Conservation (phyloP, 2,797 vertebrate genomes). For the Alfaro cultratus region DNA sequence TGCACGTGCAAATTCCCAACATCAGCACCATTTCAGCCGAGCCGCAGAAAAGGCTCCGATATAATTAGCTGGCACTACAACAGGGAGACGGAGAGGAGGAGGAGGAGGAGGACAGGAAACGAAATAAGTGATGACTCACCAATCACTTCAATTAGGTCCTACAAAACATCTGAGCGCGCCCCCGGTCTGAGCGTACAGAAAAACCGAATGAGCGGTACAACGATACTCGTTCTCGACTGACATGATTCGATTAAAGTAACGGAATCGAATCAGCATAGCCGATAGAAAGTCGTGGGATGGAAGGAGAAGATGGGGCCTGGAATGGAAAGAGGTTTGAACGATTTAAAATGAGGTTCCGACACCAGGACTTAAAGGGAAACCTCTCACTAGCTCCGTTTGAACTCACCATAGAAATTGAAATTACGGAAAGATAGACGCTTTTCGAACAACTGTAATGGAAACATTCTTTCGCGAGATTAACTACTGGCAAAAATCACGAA, state of each 20-base stretch:
- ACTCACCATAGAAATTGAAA: too few relatives aligned
- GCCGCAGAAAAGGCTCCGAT: slow-evolving; percentile 22
- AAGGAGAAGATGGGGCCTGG: not conserved
- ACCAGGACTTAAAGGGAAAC: not conserved
- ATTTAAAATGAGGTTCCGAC: not conserved
- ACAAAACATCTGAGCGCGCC: not conserved
- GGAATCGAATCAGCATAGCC: not conserved
- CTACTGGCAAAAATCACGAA: too few relatives aligned
- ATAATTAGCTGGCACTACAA: slow-evolving; percentile 30
- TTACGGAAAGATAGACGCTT: too few relatives aligned
- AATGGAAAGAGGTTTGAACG: not conserved
- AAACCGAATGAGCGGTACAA: not conserved
- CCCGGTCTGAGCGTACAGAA: not conserved
- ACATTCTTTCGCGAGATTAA: too few relatives aligned
- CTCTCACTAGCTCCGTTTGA: not conserved
- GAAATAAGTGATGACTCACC: slow-evolving; percentile 16
- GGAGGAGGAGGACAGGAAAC: slow-evolving; percentile 42
- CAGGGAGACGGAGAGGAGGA: slow-evolving; percentile 23
- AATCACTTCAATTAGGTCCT: not conserved
- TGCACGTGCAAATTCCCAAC: slow-evolving; percentile 17
- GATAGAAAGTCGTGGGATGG: not conserved
- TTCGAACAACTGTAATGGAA: too few relatives aligned
- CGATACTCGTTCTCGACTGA: not conserved
- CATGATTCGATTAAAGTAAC: not conserved
- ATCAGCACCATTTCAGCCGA: slow-evolving; percentile 40